Evolutionary conservation across 2,113 vertebrate genomes (phyloP), one percentile per base, ranked within the genome.

Genomic region (Dermatemys mawii): DNA sequence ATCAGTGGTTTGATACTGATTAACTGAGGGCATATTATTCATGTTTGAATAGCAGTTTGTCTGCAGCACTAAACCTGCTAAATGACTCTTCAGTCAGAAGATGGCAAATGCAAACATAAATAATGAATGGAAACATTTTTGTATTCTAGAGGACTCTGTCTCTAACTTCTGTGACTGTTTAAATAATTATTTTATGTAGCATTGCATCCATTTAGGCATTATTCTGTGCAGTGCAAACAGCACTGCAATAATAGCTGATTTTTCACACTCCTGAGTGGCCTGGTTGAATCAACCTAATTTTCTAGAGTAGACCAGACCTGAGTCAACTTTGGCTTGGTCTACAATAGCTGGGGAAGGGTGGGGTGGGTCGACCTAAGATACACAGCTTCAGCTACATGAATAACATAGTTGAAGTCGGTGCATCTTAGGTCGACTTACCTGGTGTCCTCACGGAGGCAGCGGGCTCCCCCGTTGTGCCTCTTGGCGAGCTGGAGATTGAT

Each of bases 101-200:
- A 67, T 90, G 51, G 55, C 8, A 80, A 81, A 38, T 46, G 16
- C 22, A 29, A 53, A 57, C 17, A 88, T 2, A 90, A 86, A 79
- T 51, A 44, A 49, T 0, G 1, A 16, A 79, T 60, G 2, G 26
- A 26, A 90, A 75, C 4, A 0, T 35, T 85, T 86, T 60, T 2
- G 50, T 88, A 46, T 1, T 55, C 57, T 54, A 13, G 38, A 89
- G 50, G 11, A 51, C 50, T 1, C 50, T 76, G 3, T n/a, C 19
- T 78, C 11, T 75, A 54, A 49, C 8, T 38, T 54, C 41, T 48
- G 22, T 54, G 84, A 13, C 51, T 60, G 29, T 5, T 3, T 6
- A 57, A 57, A 11, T 50, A 93, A 46, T 67, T 88, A 1, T 93
- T 93, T 63, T 92, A 78, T 38, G 2, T 6, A 11, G 4, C 41